Percentiles rank a stretch among this genome's conserved stretches.
phyloP scores from a whole-genome alignment of 2,797 vertebrate species.

The Anolis apletophallus region DNA sequence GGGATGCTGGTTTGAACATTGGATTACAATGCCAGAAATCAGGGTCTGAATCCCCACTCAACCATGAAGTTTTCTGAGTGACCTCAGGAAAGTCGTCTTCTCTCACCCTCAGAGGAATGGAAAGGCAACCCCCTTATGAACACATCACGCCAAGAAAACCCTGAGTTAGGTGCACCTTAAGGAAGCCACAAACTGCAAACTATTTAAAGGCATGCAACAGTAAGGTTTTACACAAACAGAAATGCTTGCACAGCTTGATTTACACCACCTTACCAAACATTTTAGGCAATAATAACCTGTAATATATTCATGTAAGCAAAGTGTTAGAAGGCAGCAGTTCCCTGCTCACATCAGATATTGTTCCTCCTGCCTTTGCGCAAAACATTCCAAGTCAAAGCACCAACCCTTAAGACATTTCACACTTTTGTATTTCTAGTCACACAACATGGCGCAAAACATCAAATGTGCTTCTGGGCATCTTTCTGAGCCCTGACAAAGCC shows the following conservation, averaged over 20 bases:
- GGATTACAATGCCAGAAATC: too few species aligned
- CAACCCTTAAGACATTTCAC: background rate
- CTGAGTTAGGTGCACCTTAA: too few species aligned
- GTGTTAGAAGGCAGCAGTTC: background rate
- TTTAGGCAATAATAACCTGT: background rate
- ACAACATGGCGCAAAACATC: background rate
- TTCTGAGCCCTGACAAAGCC: background rate
- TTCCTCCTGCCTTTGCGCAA: constrained; percentile 1
- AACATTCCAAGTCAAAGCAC: background rate
- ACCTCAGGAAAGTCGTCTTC: too few species aligned
- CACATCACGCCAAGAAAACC: too few species aligned
- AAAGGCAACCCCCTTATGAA: too few species aligned
- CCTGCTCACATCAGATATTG: background rate
- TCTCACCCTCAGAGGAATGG: too few species aligned
- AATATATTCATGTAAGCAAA: background rate
- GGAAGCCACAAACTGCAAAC: too few species aligned
- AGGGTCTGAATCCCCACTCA: too few species aligned
- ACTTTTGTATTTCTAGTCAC: background rate
- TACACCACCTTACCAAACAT: too few species aligned
- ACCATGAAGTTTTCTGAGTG: too few species aligned
- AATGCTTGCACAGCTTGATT: background rate
- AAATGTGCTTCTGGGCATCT: background rate
- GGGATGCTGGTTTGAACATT: too few species aligned
- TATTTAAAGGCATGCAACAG: background rate
- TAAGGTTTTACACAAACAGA: background rate